Evolutionary conservation across 2,113 vertebrate species (phyloP).

Genomic region (Arizona elegans): DNA sequence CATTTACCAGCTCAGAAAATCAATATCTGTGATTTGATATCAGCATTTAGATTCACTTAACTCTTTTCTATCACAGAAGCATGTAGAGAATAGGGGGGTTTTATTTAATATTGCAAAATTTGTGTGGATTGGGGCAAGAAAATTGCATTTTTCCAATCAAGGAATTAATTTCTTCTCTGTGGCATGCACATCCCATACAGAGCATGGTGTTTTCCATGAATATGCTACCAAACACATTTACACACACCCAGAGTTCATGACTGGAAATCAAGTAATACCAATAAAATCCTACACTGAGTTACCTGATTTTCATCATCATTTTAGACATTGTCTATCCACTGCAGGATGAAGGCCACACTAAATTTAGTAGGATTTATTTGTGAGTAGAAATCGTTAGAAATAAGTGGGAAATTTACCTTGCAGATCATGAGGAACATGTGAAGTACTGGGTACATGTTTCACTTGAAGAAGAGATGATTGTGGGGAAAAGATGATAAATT

Average conservation of each 20-base stretch:
- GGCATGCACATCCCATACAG: background rate
- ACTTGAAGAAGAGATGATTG: background rate
- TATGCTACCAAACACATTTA: background rate
- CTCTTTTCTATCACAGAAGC: slow-evolving; percentile 63
- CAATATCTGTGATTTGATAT: slow-evolving; percentile 71
- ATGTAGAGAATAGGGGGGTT: slow-evolving; percentile 55
- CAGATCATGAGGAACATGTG: background rate
- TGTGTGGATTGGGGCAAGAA: slow-evolving; percentile 34
- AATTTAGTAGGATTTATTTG: background rate
- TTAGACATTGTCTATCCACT: background rate
- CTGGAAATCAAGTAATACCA: slow-evolving; percentile 14
- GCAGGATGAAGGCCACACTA: background rate
- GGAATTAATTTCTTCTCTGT: slow-evolving; percentile 47
- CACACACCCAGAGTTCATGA: background rate
- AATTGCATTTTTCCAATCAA: slow-evolving; percentile 48
- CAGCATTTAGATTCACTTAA: slow-evolving; percentile 71
- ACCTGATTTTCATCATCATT: background rate
- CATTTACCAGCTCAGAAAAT: slow-evolving; percentile 69
- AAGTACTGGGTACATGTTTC: background rate
- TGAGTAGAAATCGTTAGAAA: background rate
- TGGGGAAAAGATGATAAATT: background rate
- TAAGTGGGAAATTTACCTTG: background rate
- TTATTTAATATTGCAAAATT: slow-evolving; percentile 59
- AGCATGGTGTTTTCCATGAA: background rate
- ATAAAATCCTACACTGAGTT: background rate